Evolutionary conservation across 2,888 invertebrate genomes (phyloP).

Genomic region (Bombylius major): DNA sequence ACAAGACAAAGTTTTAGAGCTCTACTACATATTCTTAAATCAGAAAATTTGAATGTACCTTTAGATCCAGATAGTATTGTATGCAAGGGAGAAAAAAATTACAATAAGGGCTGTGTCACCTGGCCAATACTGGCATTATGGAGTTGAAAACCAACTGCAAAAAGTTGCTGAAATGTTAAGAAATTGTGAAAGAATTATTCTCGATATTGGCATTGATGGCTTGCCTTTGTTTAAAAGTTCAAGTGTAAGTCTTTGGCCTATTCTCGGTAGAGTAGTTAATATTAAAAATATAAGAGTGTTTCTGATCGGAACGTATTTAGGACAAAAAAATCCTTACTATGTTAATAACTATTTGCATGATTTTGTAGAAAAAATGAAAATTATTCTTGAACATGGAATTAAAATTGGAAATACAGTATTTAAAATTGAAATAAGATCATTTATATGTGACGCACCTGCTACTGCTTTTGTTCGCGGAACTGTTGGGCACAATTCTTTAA

Average conservation of each 20-base stretch:
- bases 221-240: slow-evolving; percentile 5
- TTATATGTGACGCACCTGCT: slow-evolving; percentile 6
- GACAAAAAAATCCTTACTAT: slow-evolving; percentile 3
- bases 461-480: background rate
- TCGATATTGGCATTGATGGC: slow-evolving; percentile 7
- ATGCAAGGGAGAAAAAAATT: background rate
- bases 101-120: slow-evolving; percentile 4
- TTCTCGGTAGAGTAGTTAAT: slow-evolving; percentile 1
- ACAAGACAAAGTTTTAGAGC: background rate
- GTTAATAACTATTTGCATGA: slow-evolving; percentile 3
- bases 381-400: background rate
- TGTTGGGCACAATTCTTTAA: slow-evolving; percentile 1
- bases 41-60: background rate
- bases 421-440: slow-evolving; percentile 2
- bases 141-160: background rate
- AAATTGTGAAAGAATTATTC: background rate
- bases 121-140: slow-evolving; percentile 4
- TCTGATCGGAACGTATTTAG: slow-evolving; percentile 3
- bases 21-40: background rate
- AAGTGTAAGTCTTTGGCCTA: slow-evolving; percentile 2
- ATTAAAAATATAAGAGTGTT: background rate
- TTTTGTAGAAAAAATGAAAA: slow-evolving; percentile 4
- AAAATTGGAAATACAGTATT: background rate
- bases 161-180: background rate
- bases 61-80: background rate